Evolutionary conservation across 2,888 invertebrate genomes (phyloP).

Genomic region (Tromatobia lineatoria): DNA sequence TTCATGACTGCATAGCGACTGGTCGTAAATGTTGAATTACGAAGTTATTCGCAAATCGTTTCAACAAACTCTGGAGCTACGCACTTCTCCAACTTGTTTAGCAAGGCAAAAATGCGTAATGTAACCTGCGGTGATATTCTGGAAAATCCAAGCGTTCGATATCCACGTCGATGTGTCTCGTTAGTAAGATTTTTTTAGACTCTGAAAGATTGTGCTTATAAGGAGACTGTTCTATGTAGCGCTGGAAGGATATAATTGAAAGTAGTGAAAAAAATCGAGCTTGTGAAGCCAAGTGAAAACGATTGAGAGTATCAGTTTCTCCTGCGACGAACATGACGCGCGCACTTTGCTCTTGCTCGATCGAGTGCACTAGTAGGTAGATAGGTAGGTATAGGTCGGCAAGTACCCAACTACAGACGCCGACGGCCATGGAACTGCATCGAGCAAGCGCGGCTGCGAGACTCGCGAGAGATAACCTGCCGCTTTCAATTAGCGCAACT

Average conservation of each 20-base stretch:
- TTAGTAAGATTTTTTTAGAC: conserved; percentile 32
- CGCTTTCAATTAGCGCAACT: conserved; percentile 77
- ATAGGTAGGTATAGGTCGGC: conserved; percentile 31
- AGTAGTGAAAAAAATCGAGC: conserved; percentile 10
- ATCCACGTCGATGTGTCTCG: conserved; percentile 1
- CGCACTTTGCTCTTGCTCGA: conserved; percentile 61
- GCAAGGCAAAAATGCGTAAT: not conserved
- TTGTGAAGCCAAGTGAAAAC: conserved; percentile 54
- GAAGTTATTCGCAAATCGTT: not conserved
- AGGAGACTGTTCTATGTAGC: conserved; percentile 46
- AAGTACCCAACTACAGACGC: conserved; percentile 53
- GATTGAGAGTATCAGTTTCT: conserved; percentile 55
- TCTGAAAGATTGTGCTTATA: conserved; percentile 41
- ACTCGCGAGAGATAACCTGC: conserved; percentile 62
- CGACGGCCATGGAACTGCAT: conserved; percentile 57
- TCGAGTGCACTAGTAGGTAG: conserved; percentile 44
- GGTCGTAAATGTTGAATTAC: no score
- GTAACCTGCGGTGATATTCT: not conserved
- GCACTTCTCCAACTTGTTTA: not conserved
- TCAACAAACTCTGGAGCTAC: not conserved
- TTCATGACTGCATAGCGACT: no score
- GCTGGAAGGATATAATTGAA: conserved; percentile 36
- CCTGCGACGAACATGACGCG: conserved; percentile 17
- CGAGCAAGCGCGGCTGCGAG: conserved; percentile 31
- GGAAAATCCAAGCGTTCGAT: conserved; percentile 21